phyloP scores from a whole-genome alignment of 2,113 vertebrate genomes.

The Mola mola region DNA sequence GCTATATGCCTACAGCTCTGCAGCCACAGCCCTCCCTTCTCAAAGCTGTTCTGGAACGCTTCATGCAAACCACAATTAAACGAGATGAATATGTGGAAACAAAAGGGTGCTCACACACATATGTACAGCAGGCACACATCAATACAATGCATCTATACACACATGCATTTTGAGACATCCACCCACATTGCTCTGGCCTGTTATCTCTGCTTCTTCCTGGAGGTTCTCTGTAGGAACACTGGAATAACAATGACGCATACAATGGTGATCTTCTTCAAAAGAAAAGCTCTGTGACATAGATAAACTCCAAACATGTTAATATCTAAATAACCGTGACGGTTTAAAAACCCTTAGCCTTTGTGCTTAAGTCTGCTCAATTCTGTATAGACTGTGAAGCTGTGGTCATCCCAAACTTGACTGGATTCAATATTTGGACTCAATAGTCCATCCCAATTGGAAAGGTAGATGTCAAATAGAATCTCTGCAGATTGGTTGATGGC shows the following conservation, averaged over 20 bases:
- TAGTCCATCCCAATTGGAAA: constrained; percentile 60
- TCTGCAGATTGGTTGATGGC: constrained; percentile 46
- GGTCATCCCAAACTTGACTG: constrained; percentile 61
- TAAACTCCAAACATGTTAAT: constrained; percentile 22
- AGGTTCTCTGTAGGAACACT: constrained; percentile 40
- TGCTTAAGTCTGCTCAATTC: constrained; percentile 5
- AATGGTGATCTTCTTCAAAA: constrained; percentile 19
- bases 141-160: constrained; percentile 13
- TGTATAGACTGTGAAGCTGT: constrained; percentile 15
- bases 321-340: constrained; percentile 16
- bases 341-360: constrained; percentile 15
- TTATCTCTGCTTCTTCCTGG: constrained; percentile 38
- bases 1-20: constrained; percentile 72
- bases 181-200: constrained; percentile 51
- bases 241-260: constrained; percentile 43
- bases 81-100: constrained; percentile 49
- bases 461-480: constrained; percentile 50
- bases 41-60: constrained; percentile 48
- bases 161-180: constrained; percentile 28
- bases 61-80: constrained; percentile 36
- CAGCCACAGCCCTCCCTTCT: constrained; percentile 34
- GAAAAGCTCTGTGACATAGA: constrained; percentile 31
- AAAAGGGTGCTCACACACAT: constrained; percentile 27
- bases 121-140: constrained; percentile 13
- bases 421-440: constrained; percentile 65